Evolutionary conservation across 1,140 invertebrate genomes (phyloP), one percentile per base, ranked within the genome.

Genomic region (Aphelinus atriplicis): DNA sequence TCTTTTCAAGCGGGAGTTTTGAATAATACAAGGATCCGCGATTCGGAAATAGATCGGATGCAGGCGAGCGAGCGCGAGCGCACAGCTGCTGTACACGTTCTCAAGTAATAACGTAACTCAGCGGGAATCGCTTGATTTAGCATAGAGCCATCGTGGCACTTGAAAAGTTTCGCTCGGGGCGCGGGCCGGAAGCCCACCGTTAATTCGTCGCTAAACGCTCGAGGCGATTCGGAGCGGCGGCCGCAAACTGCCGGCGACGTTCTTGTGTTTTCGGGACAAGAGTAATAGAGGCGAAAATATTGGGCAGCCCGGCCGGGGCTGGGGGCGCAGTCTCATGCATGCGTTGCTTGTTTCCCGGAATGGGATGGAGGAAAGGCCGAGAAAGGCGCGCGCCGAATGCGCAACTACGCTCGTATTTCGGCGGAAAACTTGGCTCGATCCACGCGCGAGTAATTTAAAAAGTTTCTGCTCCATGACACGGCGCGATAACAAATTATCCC

Each of bases 401-500:
- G 80, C 79, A 82, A 83, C 81, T 83, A 79, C 50, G 77, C 61
- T 80, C 84, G 79, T 86, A 85, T 86, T 82, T 85, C 79, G 53
- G 71, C 0, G 46, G n/a, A 50, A 73, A 73, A 73, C 55, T 73
- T 73, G 71, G 71, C 71, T 66, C 63, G 47, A 48, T 77, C 81
- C 66, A 71, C 26, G 68, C 78, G 74, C 82, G 83, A 86, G 84
- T 86, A 86, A 87, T 86, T 87, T 86, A 84, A 86, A 87, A 87
- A 86, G 84, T 87, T 87, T 87, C 85, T 86, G 84, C 82, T 83
- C 81, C 83, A 83, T 84, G 85, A 87, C 85, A 87, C 85, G 73
- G 77, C 77, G 79, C 83, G 85, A 87, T 87, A 87, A 86, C 86
- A 87, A 87, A 86, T 87, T 86, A 86, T 87, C 83, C 83, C 80